Evolutionary conservation across 2,797 vertebrate species (phyloP).

Genomic region (Neopelma chrysocephalum): DNA sequence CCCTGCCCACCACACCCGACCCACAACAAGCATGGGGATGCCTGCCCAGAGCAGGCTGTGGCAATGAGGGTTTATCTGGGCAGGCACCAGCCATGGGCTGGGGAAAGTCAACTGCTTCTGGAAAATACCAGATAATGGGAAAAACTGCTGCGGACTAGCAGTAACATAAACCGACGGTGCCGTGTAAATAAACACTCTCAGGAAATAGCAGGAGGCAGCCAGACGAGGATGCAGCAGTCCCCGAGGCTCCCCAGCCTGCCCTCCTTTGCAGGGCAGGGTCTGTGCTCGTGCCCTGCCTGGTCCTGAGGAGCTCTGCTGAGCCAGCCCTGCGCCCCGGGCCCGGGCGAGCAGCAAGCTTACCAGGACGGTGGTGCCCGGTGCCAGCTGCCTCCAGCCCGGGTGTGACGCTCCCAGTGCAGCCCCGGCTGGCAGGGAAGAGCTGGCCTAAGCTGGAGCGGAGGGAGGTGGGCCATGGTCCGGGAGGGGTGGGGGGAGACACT

Average conservation of each 20-base stretch:
- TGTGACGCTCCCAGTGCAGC: neutral
- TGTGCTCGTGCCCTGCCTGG: neutral
- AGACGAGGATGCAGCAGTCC: neutral
- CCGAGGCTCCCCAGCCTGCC: neutral
- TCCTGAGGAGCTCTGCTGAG: neutral
- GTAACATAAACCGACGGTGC: neutral
- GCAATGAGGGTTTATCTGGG: neutral
- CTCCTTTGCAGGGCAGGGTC: neutral
- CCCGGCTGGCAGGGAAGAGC: conserved; percentile 51
- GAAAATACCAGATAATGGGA: neutral
- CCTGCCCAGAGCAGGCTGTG: neutral
- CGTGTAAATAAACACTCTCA: neutral
- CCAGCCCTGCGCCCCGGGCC: neutral
- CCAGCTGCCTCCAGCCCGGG: conserved; percentile 45
- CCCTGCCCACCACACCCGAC: fast-evolving
- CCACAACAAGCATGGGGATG: neutral
- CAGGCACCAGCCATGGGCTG: neutral
- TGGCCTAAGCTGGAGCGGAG: conserved; percentile 37
- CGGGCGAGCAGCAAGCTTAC: conserved; percentile 34
- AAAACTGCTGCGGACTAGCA: neutral
- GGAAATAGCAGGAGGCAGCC: neutral
- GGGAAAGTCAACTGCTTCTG: neutral
- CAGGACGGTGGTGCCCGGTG: neutral
- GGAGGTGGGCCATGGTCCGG: conserved; percentile 65
- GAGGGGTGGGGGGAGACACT: conserved; percentile 77